Base-by-base conservation (phyloP, 2,888 invertebrate species). In the Serrognathus titanus region DNA sequence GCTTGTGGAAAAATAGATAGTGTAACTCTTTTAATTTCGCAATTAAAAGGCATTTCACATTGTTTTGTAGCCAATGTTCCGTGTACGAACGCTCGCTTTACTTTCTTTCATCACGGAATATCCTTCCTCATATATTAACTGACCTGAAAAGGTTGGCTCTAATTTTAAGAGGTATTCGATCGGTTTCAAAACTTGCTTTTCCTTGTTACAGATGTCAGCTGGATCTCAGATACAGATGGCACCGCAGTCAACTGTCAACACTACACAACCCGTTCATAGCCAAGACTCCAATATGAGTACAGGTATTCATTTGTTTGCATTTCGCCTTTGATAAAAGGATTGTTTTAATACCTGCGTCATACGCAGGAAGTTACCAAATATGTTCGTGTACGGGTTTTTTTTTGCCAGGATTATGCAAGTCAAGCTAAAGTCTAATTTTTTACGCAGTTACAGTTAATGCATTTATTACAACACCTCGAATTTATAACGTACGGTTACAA, bases 271-370 rank as follows among this genome's bases (percentile, higher is more conserved):
- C 82, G 86, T 86, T 82, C 89, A 91, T 85, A 94, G 88, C 87
- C 94, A 94, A 85, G 94, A 94, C 87, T 95, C 95, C 83, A 95
- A 95, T 86, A 92, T 94, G 90, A 95, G 94, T 87, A 94, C 94
- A 85, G 90, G 90, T 91, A 82, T 83, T 81, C 31, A 31, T 36
- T 31, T 35, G 31, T 24, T 48, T 48, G 12, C 48, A 35, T 31
- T 20, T 48, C 36, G n/a, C 24, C 48, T 20, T 31, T 12, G 48
- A 35, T 48, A 20, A 48, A 10, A 10, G 8, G 35, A 48, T 35
- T 12, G 48, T 13, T 16, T 43, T 20, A 20, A 13, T 43, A 12
- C 40, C 16, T 20, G 43, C 43, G 12, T 16, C 13, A 43, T 16
- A 7, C 43, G 43, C 43, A 13, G 43, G 12, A 43, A 43, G 12